These are phyloP conservation scores for Nemopilema nomurai DNA, from an alignment of 30 jellyfish, hydroid and myxozoan genomes.

Conservation along the genomic window DNA sequence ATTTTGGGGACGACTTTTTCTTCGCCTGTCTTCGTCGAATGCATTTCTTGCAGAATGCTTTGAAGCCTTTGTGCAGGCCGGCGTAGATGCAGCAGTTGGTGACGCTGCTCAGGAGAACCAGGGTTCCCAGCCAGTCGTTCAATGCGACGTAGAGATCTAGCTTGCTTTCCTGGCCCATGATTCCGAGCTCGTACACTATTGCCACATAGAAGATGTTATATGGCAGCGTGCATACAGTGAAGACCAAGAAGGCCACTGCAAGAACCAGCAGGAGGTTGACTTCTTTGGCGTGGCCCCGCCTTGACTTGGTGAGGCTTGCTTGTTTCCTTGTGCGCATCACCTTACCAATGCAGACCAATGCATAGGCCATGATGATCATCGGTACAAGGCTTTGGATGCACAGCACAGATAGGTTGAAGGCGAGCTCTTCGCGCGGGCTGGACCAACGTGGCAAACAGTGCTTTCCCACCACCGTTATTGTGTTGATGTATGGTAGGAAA, in stretches of 20 bases:
- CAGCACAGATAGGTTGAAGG: constrained; percentile 39
- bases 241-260: constrained; percentile 56
- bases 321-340: constrained; percentile 28
- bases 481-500: constrained; percentile 38
- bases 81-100: constrained; percentile 77
- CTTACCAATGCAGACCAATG: constrained; percentile 10
- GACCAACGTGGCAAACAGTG: constrained; percentile 57
- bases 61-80: constrained; percentile 71
- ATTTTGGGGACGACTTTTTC: constrained; percentile 3
- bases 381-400: constrained; percentile 44
- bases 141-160: constrained; percentile 11
- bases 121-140: constrained; percentile 66
- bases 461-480: constrained; percentile 36
- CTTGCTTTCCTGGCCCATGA: background rate
- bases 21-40: background rate
- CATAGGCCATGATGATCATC: constrained; percentile 36
- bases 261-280: constrained; percentile 28
- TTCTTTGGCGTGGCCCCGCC: constrained; percentile 23
- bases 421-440: constrained; percentile 41
- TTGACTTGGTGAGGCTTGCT: constrained; percentile 28
- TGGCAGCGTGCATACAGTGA: constrained; percentile 71
- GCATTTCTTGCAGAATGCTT: constrained; percentile 24
- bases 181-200: constrained; percentile 27
- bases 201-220: constrained; percentile 65
- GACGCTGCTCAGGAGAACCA: constrained; percentile 61